Percentiles rank a stretch among this genome's conserved stretches.
phyloP scores from a whole-genome alignment of 30 jellyfish, hydroid and myxozoan genomes.

The Aurelia coerulea region DNA sequence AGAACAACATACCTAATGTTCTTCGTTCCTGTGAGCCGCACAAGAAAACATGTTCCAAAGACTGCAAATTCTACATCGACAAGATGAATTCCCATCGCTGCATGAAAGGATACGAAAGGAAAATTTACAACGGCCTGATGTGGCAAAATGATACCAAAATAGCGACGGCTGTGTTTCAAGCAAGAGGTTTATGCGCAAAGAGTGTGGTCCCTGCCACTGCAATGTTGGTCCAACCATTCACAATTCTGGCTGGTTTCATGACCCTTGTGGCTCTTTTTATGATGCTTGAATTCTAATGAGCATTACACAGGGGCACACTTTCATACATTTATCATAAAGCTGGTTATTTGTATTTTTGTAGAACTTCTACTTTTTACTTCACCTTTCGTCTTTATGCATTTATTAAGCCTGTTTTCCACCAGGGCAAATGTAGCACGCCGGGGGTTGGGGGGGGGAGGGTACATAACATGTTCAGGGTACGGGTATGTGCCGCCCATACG shows the following conservation, averaged over 20 bases:
- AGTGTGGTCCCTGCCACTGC: slow-evolving; percentile 4
- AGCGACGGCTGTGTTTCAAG: slow-evolving; percentile 43
- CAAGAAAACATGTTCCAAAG: slow-evolving; percentile 38
- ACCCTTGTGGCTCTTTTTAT: neutral
- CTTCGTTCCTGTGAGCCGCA: slow-evolving; percentile 43
- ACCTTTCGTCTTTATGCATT: too few relatives aligned
- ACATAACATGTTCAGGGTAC: too few relatives aligned
- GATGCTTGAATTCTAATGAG: too few relatives aligned
- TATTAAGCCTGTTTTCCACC: too few relatives aligned
- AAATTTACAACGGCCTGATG: neutral
- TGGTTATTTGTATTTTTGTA: too few relatives aligned
- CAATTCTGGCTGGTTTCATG: neutral
- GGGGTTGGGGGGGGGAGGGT: too few relatives aligned
- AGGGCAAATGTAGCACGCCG: too few relatives aligned
- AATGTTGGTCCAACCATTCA: neutral
- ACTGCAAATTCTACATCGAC: slow-evolving; percentile 54
- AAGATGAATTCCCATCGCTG: slow-evolving; percentile 52
- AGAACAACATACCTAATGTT: slow-evolving; percentile 6
- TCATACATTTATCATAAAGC: too few relatives aligned
- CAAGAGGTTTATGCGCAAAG: slow-evolving; percentile 29
- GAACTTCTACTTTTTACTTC: too few relatives aligned
- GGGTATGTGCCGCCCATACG: too few relatives aligned
- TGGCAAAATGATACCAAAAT: slow-evolving; percentile 10
- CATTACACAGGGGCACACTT: too few relatives aligned
- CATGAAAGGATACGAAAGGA: slow-evolving; percentile 52